These are phyloP conservation scores for Pteronotus mesoamericanus DNA, from an alignment of 2,797 vertebrate species.

Conservation along the genomic window DNA sequence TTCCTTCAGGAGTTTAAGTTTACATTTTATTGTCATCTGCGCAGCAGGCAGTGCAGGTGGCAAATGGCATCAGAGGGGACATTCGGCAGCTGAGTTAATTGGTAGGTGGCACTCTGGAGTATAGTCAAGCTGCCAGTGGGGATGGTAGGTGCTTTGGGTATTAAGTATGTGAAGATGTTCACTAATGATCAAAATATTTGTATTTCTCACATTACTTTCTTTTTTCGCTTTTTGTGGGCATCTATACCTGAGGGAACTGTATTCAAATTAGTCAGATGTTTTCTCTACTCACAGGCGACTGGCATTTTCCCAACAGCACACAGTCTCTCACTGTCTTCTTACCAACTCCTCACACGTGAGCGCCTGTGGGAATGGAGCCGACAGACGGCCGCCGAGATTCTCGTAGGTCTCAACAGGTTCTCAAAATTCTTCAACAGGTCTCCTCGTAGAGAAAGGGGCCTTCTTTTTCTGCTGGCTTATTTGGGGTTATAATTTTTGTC, in stretches of 20 bases:
- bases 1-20: slow-evolving; percentile 41
- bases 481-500: not conserved
- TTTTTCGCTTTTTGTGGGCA: slow-evolving; percentile 17
- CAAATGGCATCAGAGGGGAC: slow-evolving; percentile 21
- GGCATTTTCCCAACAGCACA: not conserved
- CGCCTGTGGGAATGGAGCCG: not conserved
- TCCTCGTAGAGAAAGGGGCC: not conserved
- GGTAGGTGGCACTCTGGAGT: not conserved
- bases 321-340: not conserved
- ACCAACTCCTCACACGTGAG: not conserved
- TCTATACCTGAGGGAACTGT: not conserved
- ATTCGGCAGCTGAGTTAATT: slow-evolving; percentile 54
- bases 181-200: slow-evolving; percentile 56
- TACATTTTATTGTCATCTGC: slow-evolving; percentile 43
- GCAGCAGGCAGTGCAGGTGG: slow-evolving; percentile 39
- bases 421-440: not conserved
- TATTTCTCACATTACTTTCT: slow-evolving; percentile 35
- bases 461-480: not conserved
- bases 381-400: not conserved
- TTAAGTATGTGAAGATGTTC: slow-evolving; percentile 7
- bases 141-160: not conserved
- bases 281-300: not conserved
- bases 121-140: slow-evolving; percentile 36
- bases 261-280: not conserved
- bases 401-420: too few relatives aligned